Conservation (phyloP, 2,888 invertebrate species). For the Rotaria sp. region DNA sequence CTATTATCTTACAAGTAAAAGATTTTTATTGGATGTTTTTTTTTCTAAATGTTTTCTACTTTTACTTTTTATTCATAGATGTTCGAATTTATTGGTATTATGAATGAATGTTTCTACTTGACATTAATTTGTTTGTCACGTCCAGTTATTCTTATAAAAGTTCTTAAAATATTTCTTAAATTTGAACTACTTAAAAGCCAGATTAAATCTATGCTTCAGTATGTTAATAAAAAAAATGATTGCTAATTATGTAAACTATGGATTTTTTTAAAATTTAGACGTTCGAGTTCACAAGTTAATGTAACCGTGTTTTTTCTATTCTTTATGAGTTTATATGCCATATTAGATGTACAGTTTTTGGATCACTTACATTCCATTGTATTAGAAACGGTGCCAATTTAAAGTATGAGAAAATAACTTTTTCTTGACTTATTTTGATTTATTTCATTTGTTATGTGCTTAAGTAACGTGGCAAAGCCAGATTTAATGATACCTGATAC, state of each 20-base stretch:
- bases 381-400: conserved; percentile 78
- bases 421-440: not conserved
- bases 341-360: conserved; percentile 98
- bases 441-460: conserved; percentile 47
- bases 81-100: conserved; percentile 67
- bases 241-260: not conserved
- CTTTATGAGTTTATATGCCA: conserved; percentile 96
- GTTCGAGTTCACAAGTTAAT: conserved; percentile 98
- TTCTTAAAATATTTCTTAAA: conserved; percentile 88
- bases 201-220: conserved; percentile 98
- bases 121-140: conserved; percentile 86
- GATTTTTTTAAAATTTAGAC: conserved; percentile 61
- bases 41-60: too few relatives aligned
- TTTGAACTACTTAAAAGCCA: conserved; percentile 97
- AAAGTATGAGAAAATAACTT: conserved; percentile 43
- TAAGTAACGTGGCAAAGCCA: conserved; percentile 76
- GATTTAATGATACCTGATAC: conserved; percentile 96
- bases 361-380: conserved; percentile 92
- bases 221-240: conserved; percentile 54
- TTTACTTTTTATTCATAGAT: conserved; percentile 56
- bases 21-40: not conserved
- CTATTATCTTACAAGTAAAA: conserved; percentile 75
- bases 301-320: conserved; percentile 97
- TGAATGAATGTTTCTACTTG: conserved; percentile 67
- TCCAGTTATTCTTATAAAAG: conserved; percentile 92